Conservation (phyloP, 1,140 invertebrate genomes). For the Plectrocnemia conspersa region DNA sequence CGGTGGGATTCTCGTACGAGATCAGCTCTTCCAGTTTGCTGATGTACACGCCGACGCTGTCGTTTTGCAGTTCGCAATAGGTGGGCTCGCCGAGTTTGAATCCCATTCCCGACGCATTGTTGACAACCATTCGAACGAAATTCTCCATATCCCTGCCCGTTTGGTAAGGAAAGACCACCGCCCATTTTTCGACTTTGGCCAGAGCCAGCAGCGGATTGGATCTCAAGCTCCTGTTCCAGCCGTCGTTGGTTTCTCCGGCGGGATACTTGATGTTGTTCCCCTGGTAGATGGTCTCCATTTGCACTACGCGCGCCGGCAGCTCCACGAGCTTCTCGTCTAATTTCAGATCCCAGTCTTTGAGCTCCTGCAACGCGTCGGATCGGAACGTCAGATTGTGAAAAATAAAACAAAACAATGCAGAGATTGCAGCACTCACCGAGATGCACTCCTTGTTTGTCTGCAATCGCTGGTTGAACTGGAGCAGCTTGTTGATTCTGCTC, state of each 20-base stretch:
- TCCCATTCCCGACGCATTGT: slow-evolving; percentile 49
- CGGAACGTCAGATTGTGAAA: no score
- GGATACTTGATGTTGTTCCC: slow-evolving; percentile 39
- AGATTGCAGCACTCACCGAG: no score
- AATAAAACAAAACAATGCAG: no score
- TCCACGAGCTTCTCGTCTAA: slow-evolving; percentile 54
- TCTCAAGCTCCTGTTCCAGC: slow-evolving; percentile 62
- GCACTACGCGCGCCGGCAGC: slow-evolving; percentile 55
- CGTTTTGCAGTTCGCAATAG: slow-evolving; percentile 43
- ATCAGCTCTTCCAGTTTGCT: slow-evolving; percentile 56
- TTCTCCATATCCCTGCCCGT: slow-evolving; percentile 42
- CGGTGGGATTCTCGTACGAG: slow-evolving; percentile 49
- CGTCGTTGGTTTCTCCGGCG: slow-evolving; percentile 50
- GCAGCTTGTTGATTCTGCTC: slow-evolving; percentile 56
- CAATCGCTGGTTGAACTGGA: slow-evolving; percentile 57
- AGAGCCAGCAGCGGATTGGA: slow-evolving; percentile 40
- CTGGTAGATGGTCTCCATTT: slow-evolving; percentile 54
- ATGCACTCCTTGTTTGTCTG: slow-evolving; percentile 48
- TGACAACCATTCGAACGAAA: slow-evolving; percentile 48
- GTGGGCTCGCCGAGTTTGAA: slow-evolving; percentile 47
- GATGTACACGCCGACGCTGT: slow-evolving; percentile 51
- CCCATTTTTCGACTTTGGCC: slow-evolving; percentile 48
- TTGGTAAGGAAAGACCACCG: slow-evolving; percentile 50
- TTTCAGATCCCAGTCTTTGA: slow-evolving; percentile 59
- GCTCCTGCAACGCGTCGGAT: slow-evolving; percentile 45